These are phyloP conservation scores for Coracopsis vasa DNA, from an alignment of 2,113 vertebrate species.

Conservation along the genomic window DNA sequence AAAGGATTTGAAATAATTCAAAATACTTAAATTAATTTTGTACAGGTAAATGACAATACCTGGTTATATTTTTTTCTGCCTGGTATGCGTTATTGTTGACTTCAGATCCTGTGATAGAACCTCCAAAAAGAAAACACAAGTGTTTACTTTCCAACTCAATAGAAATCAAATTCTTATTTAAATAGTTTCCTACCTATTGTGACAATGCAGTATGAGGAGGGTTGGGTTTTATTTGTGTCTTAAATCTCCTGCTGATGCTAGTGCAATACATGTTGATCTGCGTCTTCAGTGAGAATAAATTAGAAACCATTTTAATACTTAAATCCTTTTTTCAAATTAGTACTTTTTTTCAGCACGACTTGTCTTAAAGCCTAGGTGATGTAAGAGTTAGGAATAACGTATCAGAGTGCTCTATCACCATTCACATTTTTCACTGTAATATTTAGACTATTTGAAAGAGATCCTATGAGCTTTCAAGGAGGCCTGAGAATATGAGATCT, in stretches of 20 bases:
- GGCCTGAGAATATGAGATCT: not conserved
- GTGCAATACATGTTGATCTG: not conserved
- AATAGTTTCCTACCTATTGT: not conserved
- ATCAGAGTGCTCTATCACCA: not conserved
- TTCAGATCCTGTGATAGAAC: not conserved
- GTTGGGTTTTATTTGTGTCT: not conserved
- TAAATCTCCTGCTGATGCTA: not conserved
- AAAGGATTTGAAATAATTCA: not conserved
- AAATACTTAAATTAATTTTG: not conserved
- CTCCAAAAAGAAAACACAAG: not conserved
- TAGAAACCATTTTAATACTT: not conserved
- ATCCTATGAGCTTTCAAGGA: not conserved
- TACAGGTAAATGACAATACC: not conserved
- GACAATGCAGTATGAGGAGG: not conserved
- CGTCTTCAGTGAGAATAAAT: not conserved
- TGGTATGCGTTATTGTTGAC: not conserved
- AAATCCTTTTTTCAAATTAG: not conserved
- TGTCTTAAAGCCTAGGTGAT: not conserved
- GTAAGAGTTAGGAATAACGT: not conserved
- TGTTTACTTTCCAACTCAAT: not conserved
- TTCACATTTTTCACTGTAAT: not conserved
- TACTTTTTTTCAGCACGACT: not conserved
- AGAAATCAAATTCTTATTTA: not conserved
- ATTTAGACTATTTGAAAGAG: not conserved
- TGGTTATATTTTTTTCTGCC: not conserved